Percentiles rank a stretch among this genome's conserved stretches.
Evolutionary conservation across 2,797 vertebrate species (phyloP).

Genomic region (Phataginus tricuspis): DNA sequence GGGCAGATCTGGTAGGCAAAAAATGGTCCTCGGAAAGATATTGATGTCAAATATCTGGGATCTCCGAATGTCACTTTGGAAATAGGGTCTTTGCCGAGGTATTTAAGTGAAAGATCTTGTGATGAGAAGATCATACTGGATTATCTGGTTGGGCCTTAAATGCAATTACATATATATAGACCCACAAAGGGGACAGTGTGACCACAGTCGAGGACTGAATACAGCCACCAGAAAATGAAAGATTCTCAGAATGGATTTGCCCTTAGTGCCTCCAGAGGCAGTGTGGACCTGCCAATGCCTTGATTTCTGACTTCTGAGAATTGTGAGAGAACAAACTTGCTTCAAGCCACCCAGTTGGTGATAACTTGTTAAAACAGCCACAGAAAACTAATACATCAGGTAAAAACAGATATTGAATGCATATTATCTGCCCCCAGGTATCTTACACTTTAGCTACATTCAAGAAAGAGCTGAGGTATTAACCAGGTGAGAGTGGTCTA

Average conservation of each 20-base stretch:
- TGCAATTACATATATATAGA: not conserved
- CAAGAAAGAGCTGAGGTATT: not conserved
- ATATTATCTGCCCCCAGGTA: not conserved
- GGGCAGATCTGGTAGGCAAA: not conserved
- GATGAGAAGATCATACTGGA: not conserved
- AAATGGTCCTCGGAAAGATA: not conserved
- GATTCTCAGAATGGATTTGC: not conserved
- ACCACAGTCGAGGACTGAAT: not conserved
- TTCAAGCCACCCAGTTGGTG: not conserved
- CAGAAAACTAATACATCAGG: not conserved
- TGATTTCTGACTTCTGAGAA: too few relatives aligned
- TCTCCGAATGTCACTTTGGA: not conserved
- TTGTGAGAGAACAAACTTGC: too few relatives aligned
- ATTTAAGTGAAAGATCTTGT: not conserved
- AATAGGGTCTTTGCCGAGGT: not conserved
- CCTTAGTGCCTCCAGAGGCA: not conserved
- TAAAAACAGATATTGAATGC: not conserved
- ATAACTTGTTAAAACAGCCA: not conserved
- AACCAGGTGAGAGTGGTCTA: not conserved
- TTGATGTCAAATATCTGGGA: not conserved
- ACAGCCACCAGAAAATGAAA: not conserved
- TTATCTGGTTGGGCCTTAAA: not conserved
- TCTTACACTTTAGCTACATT: not conserved
- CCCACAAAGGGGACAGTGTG: too few relatives aligned
- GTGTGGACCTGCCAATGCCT: too few relatives aligned